Conservation (phyloP, 2,113 vertebrate genomes). For the Pangasianodon gigas region DNA sequence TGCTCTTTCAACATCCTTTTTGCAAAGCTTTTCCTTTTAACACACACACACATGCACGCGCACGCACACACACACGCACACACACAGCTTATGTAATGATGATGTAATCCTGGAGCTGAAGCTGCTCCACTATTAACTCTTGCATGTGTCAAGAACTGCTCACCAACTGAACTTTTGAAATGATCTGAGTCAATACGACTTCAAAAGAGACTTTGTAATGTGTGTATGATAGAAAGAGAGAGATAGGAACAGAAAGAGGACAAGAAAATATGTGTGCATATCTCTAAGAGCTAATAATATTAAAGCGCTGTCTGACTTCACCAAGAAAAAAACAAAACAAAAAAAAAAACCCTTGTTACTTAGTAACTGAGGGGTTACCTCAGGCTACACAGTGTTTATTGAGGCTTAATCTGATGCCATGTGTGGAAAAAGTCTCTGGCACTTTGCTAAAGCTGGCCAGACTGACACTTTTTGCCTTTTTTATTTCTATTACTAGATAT, state of each 20-base stretch:
- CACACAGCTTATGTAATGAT: conserved; percentile 62
- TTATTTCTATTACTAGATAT: background rate
- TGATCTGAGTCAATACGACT: background rate
- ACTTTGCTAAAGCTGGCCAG: conserved; percentile 3
- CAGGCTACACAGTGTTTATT: conserved; percentile 6
- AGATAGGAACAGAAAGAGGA: background rate
- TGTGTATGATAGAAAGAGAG: background rate
- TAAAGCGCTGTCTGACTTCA: conserved; percentile 27
- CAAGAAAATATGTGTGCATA: background rate
- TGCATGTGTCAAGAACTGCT: conserved; percentile 48
- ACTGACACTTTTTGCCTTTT: background rate
- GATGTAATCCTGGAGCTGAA: conserved; percentile 60
- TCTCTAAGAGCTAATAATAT: background rate
- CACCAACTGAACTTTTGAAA: background rate
- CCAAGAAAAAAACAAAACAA: conserved; percentile 12
- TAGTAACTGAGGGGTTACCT: conserved; percentile 40
- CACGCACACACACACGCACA: background rate
- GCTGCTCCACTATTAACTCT: conserved; percentile 30
- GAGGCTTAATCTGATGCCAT: conserved; percentile 21
- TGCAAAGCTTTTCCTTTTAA: conserved; percentile 30
- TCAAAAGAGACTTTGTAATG: background rate
- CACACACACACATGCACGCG: background rate
- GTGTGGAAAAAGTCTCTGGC: conserved; percentile 14
- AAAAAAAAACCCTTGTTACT: conserved; percentile 35
- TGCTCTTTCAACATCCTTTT: conserved; percentile 11